phyloP scores from a whole-genome alignment of 2,797 vertebrate genomes.

The Huso huso region DNA sequence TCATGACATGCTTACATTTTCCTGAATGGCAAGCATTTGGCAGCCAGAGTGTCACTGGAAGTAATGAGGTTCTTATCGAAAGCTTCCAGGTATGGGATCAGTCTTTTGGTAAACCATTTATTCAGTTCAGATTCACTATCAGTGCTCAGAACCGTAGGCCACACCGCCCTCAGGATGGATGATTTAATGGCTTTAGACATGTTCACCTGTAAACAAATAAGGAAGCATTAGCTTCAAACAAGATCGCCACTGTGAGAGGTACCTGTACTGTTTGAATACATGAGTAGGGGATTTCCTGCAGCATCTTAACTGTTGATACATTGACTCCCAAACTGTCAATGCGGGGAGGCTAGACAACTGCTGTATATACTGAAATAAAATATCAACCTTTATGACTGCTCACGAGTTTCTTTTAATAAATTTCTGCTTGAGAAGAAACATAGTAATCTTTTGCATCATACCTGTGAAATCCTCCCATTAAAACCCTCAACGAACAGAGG shows the following conservation, averaged over 20 bases:
- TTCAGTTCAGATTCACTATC: slow-evolving; percentile 27
- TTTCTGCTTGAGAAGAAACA: not conserved
- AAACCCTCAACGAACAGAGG: slow-evolving; percentile 40
- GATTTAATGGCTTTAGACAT: slow-evolving; percentile 29
- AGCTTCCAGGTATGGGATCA: slow-evolving; percentile 41
- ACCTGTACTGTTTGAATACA: not conserved
- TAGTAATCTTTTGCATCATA: not conserved
- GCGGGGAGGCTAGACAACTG: not conserved
- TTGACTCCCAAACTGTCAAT: not conserved
- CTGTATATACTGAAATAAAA: not conserved
- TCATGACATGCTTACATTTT: slow-evolving; percentile 42
- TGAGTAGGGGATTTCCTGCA: not conserved
- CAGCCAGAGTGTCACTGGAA: slow-evolving; percentile 26
- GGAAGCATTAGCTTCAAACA: not conserved
- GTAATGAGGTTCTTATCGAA: slow-evolving; percentile 45
- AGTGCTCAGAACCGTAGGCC: slow-evolving; percentile 45
- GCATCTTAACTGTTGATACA: not conserved
- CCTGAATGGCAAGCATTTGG: slow-evolving; percentile 52
- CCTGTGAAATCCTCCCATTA: not conserved
- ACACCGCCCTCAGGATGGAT: slow-evolving; percentile 49
- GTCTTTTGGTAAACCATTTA: slow-evolving; percentile 44
- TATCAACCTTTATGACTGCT: too few relatives aligned
- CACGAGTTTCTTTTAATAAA: not conserved
- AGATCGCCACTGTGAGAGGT: not conserved
- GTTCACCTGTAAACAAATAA: slow-evolving; percentile 34